phyloP scores from a whole-genome alignment of 2,797 vertebrate genomes.

The Melanotaenia parkinsoni region DNA sequence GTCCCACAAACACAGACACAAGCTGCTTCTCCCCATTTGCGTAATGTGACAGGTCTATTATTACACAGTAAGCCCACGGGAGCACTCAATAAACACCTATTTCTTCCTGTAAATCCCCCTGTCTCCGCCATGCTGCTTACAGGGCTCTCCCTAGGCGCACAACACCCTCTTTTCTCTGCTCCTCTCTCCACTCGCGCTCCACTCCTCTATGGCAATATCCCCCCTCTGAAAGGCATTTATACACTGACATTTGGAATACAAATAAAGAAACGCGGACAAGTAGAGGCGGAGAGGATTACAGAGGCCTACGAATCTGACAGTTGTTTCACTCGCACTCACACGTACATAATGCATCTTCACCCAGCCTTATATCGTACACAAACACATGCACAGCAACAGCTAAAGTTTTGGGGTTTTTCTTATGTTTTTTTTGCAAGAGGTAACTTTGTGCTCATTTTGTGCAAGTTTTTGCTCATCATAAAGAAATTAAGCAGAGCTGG shows the following conservation, averaged over 20 bases:
- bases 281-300: conserved; percentile 81
- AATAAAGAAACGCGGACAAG: conserved; percentile 85
- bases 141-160: conserved; percentile 83
- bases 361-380: conserved; percentile 21
- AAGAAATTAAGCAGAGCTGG: background rate
- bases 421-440: conserved; percentile 1
- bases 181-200: conserved; percentile 52
- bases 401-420: conserved; percentile 31
- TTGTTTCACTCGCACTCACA: conserved; percentile 64
- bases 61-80: conserved; percentile 87
- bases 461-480: conserved; percentile 1
- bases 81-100: conserved; percentile 89
- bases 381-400: conserved; percentile 32
- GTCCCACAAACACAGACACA: conserved; percentile 66
- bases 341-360: conserved; percentile 47
- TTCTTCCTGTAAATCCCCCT: conserved; percentile 86
- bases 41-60: conserved; percentile 91
- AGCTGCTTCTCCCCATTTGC: conserved; percentile 86
- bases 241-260: conserved; percentile 89
- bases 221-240: conserved; percentile 75
- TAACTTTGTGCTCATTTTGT: conserved; percentile 55
- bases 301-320: conserved; percentile 75
- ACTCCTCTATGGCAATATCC: conserved; percentile 73
- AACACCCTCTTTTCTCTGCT: conserved; percentile 75
- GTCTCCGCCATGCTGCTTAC: conserved; percentile 80